Evolutionary conservation across 2,797 vertebrate species (phyloP).

Genomic region (Pelochelys cantorii): DNA sequence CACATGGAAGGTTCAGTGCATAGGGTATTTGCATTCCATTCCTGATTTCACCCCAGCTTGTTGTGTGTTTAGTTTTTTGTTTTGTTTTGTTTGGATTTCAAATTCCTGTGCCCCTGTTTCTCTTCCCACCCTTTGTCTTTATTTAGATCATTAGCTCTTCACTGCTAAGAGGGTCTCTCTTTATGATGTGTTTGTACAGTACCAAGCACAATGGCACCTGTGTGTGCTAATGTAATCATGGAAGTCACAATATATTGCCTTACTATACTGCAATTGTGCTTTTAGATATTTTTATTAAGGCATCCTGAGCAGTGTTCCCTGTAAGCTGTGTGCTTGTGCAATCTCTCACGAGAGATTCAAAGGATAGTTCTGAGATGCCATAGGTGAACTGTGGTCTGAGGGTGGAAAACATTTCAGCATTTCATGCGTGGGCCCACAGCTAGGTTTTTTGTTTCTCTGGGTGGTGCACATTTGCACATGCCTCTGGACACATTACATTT

Average conservation of each 20-base stretch:
- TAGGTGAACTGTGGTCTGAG: too few relatives aligned
- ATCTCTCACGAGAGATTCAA: too few relatives aligned
- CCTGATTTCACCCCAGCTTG: background rate
- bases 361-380: too few relatives aligned
- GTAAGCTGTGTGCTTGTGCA: too few relatives aligned
- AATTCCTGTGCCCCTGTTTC: background rate
- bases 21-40: background rate
- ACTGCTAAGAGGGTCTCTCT: background rate
- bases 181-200: background rate
- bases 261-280: constrained; percentile 39
- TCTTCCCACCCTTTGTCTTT: background rate
- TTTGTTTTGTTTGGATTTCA: background rate
- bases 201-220: background rate
- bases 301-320: background rate
- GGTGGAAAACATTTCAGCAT: too few relatives aligned
- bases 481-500: too few relatives aligned
- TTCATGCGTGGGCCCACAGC: too few relatives aligned
- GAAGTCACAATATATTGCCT: constrained; percentile 25
- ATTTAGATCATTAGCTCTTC: background rate
- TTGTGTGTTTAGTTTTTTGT: background rate
- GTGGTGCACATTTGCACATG: too few relatives aligned
- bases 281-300: constrained; percentile 52
- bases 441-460: too few relatives aligned
- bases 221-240: constrained; percentile 15
- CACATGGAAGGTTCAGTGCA: background rate